Evolutionary conservation across 2,113 vertebrate species (phyloP), one percentile per base, ranked within the genome.

Genomic region (Balaeniceps rex): DNA sequence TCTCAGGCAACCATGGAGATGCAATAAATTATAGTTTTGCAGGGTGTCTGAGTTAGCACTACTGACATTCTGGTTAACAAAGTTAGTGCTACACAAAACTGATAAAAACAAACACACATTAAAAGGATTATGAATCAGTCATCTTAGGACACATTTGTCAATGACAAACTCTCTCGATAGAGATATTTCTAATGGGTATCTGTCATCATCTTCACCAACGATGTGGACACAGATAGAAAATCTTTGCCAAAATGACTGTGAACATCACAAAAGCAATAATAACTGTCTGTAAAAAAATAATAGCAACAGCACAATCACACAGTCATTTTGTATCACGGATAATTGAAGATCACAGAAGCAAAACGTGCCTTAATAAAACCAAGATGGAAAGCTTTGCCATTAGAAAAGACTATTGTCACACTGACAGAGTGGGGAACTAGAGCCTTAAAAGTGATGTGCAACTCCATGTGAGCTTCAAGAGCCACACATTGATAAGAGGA

Each of bases 271-370:
- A 87, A 87, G 14, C 61, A 91, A 21, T 65, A 95, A 38, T 28
- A 89, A 88, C 38, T 75, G 38, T 33, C 71, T 70, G 28, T 42
- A 60, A 91, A 78, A 92, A 92, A 91, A 75, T 75, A 95, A 89
- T 0, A 91, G 81, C 79, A 71, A 12, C 42, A 60, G 47, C 3
- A 2, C 42, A 79, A 75, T 68, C 71, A 49, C 2, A 4, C n/a
- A 44, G 74, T 79, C 69, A 44, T 76, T 84, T 61, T 76, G 77
- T 69, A 95, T 75, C 65, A 52, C 5, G 9, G 60, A 81, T 84
- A 83, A 87, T 55, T 19, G 18, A 78, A 49, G 46, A 87, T 54
- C 44, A 51, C 40, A 31, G 77, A 82, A 91, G 93, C 47, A 82
- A 91, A 95, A 47, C 2, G 6, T 44, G n/a, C 52, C 91, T 79